phyloP scores from a whole-genome alignment of 2,113 vertebrate genomes.

The Xerus inauris region DNA sequence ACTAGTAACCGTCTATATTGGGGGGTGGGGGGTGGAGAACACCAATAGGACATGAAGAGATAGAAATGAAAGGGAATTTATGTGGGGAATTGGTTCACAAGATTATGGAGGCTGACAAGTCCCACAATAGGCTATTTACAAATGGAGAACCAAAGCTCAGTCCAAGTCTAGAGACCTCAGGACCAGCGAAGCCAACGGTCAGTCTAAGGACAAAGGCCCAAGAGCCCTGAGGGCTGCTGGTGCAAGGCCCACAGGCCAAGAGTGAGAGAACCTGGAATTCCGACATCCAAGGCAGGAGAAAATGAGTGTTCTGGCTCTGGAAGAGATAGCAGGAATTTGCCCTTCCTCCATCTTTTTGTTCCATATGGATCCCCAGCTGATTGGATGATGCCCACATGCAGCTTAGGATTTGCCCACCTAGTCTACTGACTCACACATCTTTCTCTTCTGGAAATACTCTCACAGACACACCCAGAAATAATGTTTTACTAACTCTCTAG shows the following conservation, averaged over 20 bases:
- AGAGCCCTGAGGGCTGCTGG: background rate
- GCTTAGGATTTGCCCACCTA: background rate
- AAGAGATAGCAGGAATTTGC: background rate
- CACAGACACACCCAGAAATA: background rate
- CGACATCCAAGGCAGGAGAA: background rate
- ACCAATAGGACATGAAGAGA: accelerated
- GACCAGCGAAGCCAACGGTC: background rate
- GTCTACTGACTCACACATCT: background rate
- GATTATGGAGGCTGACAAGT: background rate
- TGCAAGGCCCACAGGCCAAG: background rate
- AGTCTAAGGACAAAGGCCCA: background rate
- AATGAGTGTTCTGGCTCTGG: too few species aligned
- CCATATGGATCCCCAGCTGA: background rate
- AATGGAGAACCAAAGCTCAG: background rate
- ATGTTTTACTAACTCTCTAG: background rate
- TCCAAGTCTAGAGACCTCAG: background rate
- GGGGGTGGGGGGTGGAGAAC: too few species aligned
- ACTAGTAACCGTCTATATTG: background rate
- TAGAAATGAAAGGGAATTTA: background rate
- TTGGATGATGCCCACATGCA: background rate
- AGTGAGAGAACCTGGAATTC: background rate
- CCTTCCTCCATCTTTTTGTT: background rate
- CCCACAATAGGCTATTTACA: background rate
- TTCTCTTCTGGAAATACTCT: background rate
- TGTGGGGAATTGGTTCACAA: background rate